phyloP scores from a whole-genome alignment of 2,797 vertebrate species.

The Channa striata region DNA sequence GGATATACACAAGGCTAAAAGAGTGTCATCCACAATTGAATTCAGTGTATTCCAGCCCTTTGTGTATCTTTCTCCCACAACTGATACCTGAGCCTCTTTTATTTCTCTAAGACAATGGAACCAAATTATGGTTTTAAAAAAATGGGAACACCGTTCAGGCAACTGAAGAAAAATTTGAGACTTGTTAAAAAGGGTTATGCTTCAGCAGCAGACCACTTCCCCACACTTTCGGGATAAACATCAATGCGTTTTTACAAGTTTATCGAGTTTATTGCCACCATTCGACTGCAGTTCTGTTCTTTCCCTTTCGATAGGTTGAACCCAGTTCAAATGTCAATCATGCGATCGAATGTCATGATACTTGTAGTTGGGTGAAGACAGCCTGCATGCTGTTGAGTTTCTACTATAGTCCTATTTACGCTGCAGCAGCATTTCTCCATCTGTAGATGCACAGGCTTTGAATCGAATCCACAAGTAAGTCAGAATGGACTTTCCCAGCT shows the following conservation, averaged over 20 bases:
- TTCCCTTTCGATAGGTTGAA: not conserved
- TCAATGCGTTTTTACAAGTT: not conserved
- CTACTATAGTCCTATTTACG: slow-evolving; percentile 50
- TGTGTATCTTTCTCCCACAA: not conserved
- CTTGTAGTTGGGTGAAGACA: slow-evolving; percentile 23
- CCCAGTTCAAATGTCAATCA: slow-evolving; percentile 9
- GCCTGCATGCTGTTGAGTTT: slow-evolving; percentile 39
- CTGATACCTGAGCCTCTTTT: slow-evolving; percentile 13
- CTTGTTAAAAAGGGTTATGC: not conserved
- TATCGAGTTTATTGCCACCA: slow-evolving; percentile 5
- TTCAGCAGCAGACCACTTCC: not conserved
- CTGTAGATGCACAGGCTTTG: slow-evolving; percentile 63
- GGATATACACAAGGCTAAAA: slow-evolving; percentile 29
- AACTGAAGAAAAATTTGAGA: not conserved
- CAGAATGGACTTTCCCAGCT: slow-evolving; percentile 79
- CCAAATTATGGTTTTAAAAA: slow-evolving; percentile 44
- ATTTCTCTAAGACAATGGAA: slow-evolving; percentile 27
- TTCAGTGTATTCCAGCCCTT: slow-evolving; percentile 23
- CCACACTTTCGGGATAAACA: slow-evolving; percentile 2
- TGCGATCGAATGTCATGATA: slow-evolving; percentile 1
- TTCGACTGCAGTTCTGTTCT: not conserved
- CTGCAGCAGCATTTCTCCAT: slow-evolving; percentile 64
- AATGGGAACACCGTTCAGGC: not conserved
- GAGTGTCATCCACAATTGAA: slow-evolving; percentile 43
- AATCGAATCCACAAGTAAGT: slow-evolving; percentile 76